Percentiles rank a stretch among this genome's conserved stretches.
phyloP scores from a whole-genome alignment of 2,797 vertebrate genomes.

The Sternarchorhynchus goeldii region DNA sequence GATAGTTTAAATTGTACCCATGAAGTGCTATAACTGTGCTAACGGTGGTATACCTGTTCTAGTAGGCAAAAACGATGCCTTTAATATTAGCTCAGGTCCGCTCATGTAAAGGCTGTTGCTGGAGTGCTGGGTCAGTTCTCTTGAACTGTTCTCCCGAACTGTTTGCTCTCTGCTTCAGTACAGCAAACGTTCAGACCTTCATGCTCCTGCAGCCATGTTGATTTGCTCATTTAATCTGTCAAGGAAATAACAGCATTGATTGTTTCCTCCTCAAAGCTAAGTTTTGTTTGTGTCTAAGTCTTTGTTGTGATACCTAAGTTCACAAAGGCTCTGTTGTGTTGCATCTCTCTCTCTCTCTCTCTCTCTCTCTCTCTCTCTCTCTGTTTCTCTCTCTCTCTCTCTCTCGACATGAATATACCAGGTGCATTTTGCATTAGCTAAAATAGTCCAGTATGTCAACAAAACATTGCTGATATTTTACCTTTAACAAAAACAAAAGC shows the following conservation, averaged over 20 bases:
- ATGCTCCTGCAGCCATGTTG: neutral
- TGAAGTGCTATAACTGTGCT: neutral
- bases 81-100: conserved; percentile 8
- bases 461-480: no score
- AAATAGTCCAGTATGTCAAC: no score
- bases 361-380: conserved; percentile 46
- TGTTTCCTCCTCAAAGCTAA: neutral
- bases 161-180: no score
- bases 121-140: conserved; percentile 19
- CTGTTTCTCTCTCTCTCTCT: conserved; percentile 37
- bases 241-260: conserved; percentile 2
- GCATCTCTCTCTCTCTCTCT: conserved; percentile 53
- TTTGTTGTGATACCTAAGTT: conserved; percentile 12
- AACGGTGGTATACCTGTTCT: neutral
- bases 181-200: no score
- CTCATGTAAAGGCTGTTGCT: neutral
- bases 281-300: no score
- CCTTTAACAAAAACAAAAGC: no score
- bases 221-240: conserved; percentile 12
- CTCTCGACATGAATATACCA: neutral
- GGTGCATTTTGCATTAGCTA: no score
- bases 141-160: neutral
- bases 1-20: neutral
- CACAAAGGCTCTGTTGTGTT: conserved; percentile 23
- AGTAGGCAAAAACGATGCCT: neutral